Evolutionary conservation across 2,797 vertebrate species (phyloP), one percentile per base, ranked within the genome.

Genomic region (Denticeps clupeoides): DNA sequence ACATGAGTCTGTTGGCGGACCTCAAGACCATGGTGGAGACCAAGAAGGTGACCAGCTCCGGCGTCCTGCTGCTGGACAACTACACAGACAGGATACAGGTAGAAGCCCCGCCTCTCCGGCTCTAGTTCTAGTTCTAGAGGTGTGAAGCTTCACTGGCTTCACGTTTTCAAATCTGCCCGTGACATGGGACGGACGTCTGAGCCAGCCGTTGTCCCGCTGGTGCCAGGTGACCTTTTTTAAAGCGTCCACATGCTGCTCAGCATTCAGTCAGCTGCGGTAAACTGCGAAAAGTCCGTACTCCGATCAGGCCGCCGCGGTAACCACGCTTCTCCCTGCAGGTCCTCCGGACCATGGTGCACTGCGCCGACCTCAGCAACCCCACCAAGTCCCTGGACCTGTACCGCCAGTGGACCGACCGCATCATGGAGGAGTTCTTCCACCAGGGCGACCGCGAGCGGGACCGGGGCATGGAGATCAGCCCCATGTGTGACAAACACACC

Each of bases 351-450:
- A 97, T 99, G 95, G 93, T 99, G 25, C 95, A 99, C 66, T 97
- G 93, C 52, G 95, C 95, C 0, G 95, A 99, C 66, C 78, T 99
- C 65, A 97, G 93, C 59, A 99, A 99, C 57, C 95, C 95, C 55
- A 97, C 95, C 47, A 99, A 99, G 63, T 89, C 93, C 2, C 77
- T 99, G 79, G 93, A 95, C 58, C 71, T 99, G 50, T 99, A 99
- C 75, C 82, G 88, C 9, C 93, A 99, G 64, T 99, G 95, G 93
- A 99, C 93, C 0, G 89, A 96, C 79, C 81, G 95, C 51, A 97
- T 99, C 78, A 97, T 99, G 95, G 87, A 97, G 1, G 95, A 99
- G 68, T 99, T 99, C 79, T 99, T 97, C 81, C 92, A 97, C 59
- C 95, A 99, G 70, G 95, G 95, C 25, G 95, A 99, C 82, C 79